Evolutionary conservation across 2,797 vertebrate genomes (phyloP), one percentile per base, ranked within the genome.

Genomic region (Catamblyrhynchus diadema): DNA sequence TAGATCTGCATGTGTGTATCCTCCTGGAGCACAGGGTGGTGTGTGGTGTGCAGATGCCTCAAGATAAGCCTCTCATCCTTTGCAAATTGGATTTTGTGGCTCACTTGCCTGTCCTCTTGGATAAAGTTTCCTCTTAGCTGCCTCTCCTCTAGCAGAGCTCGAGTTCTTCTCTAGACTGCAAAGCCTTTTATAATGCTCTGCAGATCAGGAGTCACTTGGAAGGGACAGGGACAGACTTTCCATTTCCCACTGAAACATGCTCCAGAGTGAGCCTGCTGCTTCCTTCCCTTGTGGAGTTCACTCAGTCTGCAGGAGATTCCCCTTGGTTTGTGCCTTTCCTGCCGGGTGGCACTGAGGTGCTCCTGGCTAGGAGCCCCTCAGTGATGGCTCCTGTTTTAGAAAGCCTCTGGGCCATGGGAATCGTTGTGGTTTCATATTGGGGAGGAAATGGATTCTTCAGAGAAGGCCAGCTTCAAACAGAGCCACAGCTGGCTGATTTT

Each of bases 361-460:
- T 86, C 80, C 93, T 79, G 85, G 56, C 88, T 20, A 64, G 79
- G 35, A 72, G 78, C 75, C 47, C 74, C 73, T 28, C 23, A 19
- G 39, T 56, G 48, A 56, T 89, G 71, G 14, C 37, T 91, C 73
- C 90, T 93, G 14, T 22, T 92, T 79, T 37, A 91, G 72, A 81
- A 92, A 95, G 48, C 28, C 56, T 69, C 62, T 69, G 71, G 28
- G 41, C 62, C 48, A 8, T 0, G 0, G 6, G 82, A 60, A 27
- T 14, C 0, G 0, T 18, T 2, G 35, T 5, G 10, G 70, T 78
- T 90, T 16, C 28, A 4, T 62, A 70, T 54, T 77, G 81, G 66
- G 82, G 78, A 96, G 95, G 91, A 96, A 97, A 51, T 77, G 44
- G 93, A 74, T 59, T 53, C 48, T 27, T 72, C 35, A 30, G 78